phyloP scores from a whole-genome alignment of 2,888 invertebrate genomes.

The Eudasyphora cyanicolor region DNA sequence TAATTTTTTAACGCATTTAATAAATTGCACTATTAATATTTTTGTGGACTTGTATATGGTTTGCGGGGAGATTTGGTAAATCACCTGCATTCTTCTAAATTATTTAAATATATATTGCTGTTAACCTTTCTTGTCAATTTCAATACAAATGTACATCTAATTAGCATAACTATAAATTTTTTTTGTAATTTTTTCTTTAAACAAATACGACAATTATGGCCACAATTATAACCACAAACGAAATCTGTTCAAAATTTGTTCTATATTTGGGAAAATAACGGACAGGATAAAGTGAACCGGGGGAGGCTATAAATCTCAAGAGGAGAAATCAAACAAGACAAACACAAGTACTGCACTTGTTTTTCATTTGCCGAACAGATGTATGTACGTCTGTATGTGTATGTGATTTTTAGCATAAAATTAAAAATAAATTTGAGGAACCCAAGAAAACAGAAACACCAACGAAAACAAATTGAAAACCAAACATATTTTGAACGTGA shows the following conservation, averaged over 20 bases:
- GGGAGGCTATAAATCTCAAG: no score
- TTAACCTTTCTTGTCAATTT: no score
- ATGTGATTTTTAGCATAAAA: not conserved
- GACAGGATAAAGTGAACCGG: no score
- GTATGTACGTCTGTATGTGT: not conserved
- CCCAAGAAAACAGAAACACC: slow-evolving; percentile 23
- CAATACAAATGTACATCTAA: no score
- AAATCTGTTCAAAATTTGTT: not conserved
- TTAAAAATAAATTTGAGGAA: slow-evolving; percentile 60
- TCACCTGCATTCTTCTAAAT: no score
- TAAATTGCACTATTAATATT: no score
- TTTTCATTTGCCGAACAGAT: not conserved
- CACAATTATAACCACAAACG: slow-evolving; percentile 47
- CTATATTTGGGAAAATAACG: not conserved
- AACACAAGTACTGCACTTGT: not conserved
- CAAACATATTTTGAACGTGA: slow-evolving; percentile 28
- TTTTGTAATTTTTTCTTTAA: not conserved
- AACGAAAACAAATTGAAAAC: slow-evolving; percentile 36
- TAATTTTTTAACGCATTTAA: no score
- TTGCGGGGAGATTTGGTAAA: no score
- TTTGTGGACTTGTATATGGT: slow-evolving; percentile 30
- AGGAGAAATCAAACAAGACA: not conserved
- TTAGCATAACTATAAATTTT: no score
- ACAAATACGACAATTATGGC: slow-evolving; percentile 9
- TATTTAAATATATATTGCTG: no score